Conservation (phyloP, 2,113 vertebrate genomes). For the Rhineura floridana region DNA sequence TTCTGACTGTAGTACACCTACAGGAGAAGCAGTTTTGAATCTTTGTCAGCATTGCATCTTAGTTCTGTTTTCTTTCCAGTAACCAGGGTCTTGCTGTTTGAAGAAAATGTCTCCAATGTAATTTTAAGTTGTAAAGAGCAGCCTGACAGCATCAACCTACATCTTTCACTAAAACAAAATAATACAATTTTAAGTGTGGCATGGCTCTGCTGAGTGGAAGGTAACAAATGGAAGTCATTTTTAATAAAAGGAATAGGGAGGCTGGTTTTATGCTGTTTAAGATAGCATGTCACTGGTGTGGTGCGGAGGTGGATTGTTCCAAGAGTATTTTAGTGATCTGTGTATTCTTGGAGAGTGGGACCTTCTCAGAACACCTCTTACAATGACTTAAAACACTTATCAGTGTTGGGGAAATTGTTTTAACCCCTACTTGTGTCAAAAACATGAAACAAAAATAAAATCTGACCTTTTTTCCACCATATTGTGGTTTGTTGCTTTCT, state of each 20-base stretch:
- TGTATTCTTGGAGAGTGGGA: not conserved
- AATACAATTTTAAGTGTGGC: not conserved
- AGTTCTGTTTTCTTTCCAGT: not conserved
- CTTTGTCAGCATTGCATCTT: not conserved
- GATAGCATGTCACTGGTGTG: not conserved
- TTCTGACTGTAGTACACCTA: not conserved
- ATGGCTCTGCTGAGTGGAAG: not conserved
- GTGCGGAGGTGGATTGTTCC: not conserved
- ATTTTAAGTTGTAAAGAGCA: not conserved
- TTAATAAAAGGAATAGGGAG: not conserved
- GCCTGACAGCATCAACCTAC: no score
- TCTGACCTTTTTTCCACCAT: not conserved
- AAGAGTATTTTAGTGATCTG: not conserved
- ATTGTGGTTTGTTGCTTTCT: not conserved
- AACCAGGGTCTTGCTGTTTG: not conserved
- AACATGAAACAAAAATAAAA: slow-evolving; percentile 17
- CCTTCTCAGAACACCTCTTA: slow-evolving; percentile 2
- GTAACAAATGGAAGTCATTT: not conserved
- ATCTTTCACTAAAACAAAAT: not conserved
- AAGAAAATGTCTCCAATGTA: not conserved
- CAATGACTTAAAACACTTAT: slow-evolving; percentile 12
- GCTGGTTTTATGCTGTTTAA: not conserved
- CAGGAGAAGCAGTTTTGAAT: not conserved
- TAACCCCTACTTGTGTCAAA: slow-evolving; percentile 9
- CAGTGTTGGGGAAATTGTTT: not conserved